Percentiles rank a stretch among this genome's conserved stretches.
Evolutionary conservation across 2,888 invertebrate species (phyloP).

Genomic region (Drosophila colorata): DNA sequence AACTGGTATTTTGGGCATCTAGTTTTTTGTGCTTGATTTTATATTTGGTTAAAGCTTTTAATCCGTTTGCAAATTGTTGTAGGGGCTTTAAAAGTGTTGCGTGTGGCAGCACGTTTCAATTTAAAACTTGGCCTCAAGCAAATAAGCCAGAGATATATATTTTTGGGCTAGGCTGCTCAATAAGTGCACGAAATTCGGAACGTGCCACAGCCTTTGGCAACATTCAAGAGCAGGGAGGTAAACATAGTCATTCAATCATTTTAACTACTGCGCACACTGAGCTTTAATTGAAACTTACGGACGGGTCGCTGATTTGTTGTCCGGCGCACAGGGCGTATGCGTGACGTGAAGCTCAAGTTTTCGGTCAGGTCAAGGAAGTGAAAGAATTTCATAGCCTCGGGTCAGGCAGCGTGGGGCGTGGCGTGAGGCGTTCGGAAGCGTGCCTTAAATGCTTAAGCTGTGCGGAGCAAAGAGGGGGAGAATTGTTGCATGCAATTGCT

Average conservation of each 20-base stretch:
- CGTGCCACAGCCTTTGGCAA: slow-evolving; percentile 48
- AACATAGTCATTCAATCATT: slow-evolving; percentile 69
- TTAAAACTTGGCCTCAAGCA: slow-evolving; percentile 67
- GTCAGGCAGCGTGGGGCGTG: slow-evolving; percentile 11
- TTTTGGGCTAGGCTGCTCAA: slow-evolving; percentile 23
- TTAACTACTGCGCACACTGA: slow-evolving; percentile 41
- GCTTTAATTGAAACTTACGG: slow-evolving; percentile 75
- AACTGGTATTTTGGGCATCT: background rate
- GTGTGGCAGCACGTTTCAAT: slow-evolving; percentile 61
- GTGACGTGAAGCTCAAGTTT: slow-evolving; percentile 65
- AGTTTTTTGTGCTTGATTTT: slow-evolving; percentile 24
- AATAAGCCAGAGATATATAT: slow-evolving; percentile 54
- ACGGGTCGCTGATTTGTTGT: slow-evolving; percentile 64
- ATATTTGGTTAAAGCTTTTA: slow-evolving; percentile 51
- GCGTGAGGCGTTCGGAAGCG: slow-evolving; percentile 59
- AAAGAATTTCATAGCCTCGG: slow-evolving; percentile 43
- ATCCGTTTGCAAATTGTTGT: slow-evolving; percentile 56
- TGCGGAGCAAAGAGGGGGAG: slow-evolving; percentile 15
- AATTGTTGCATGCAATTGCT: slow-evolving; percentile 78
- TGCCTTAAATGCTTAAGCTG: slow-evolving; percentile 77
- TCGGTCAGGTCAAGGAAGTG: slow-evolving; percentile 28
- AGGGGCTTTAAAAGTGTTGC: slow-evolving; percentile 17
- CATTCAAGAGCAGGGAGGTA: slow-evolving; percentile 40
- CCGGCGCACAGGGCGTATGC: slow-evolving; percentile 71
- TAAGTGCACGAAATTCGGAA: slow-evolving; percentile 33